Base-by-base conservation (phyloP, 2,888 invertebrate species). In the Deilephila porcellus region DNA sequence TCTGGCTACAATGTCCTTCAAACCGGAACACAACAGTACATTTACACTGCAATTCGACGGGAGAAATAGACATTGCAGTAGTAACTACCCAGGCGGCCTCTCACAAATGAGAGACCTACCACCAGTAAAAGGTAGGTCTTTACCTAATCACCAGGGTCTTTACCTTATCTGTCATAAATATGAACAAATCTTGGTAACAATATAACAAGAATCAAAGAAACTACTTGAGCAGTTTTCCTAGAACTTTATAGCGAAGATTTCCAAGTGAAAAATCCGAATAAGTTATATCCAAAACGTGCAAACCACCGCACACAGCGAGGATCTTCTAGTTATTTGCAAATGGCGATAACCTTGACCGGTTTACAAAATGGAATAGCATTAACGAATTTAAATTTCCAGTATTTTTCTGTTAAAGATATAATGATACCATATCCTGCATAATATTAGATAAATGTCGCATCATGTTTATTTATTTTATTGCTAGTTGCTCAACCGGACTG, bases 391-490 rank as follows among this genome's bases (percentile, higher is more conserved):
- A 5, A 45, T 45, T 45, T 45, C 45, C 45, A 45, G 45, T 45
- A 14, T 45, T 56, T 52, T 52, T 52, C 52, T 37, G 4, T 3
- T 17, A 53, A 3, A 19, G 19, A 53, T 19, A 8, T 19, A 53
- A 53, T 53, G 4, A 56, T 56, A 56, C 56, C 5, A 56, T 56
- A 56, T 56, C 56, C 56, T 56, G n/a, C n/a, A 56, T 56, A 56
- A 56, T 11, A 56, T 56, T 56, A 56, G 56, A 56, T 56, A 56
- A 56, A n/a, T 56, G n/a, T 56, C 17, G 19, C n/a, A n/a, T n/a
- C 7, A 56, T n/a, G 56, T 56, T 56, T 56, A 56, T 56, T 45
- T 56, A 56, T 56, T 45, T 56, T 56, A 56, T 56, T 56, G 56
- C 56, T 0, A 56, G 5, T 56, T 56, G 56, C 56, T n/a, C 56